Evolutionary conservation across 2,888 invertebrate genomes (phyloP).

Genomic region (Leucania comma): DNA sequence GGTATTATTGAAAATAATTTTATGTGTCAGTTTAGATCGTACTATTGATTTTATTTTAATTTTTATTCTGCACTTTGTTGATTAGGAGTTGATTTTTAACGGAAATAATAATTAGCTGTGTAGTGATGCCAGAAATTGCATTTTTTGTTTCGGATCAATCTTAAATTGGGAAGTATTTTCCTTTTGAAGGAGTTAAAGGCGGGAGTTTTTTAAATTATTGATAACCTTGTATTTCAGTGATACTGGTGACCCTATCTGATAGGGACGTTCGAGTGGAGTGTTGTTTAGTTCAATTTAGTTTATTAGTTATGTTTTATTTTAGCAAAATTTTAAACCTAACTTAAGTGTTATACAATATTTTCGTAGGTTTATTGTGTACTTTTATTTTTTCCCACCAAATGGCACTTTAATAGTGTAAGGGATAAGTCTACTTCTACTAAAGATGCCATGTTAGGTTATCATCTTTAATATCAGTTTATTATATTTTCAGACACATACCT

Average conservation of each 20-base stretch:
- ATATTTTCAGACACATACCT: constrained; percentile 72
- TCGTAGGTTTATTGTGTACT: constrained; percentile 87
- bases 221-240: constrained; percentile 87
- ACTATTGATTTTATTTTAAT: constrained; percentile 90
- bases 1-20: constrained; percentile 90
- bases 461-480: constrained; percentile 79
- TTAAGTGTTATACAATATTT: constrained; percentile 90
- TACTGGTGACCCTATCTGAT: constrained; percentile 87
- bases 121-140: constrained; percentile 88
- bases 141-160: constrained; percentile 84
- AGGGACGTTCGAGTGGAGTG: constrained; percentile 85
- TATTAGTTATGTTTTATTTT: constrained; percentile 91
- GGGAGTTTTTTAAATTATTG: constrained; percentile 83
- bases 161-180: constrained; percentile 76
- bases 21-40: constrained; percentile 88
- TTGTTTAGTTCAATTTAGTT: constrained; percentile 91
- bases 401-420: constrained; percentile 80
- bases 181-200: constrained; percentile 80
- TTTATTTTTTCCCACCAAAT: constrained; percentile 90
- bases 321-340: constrained; percentile 90
- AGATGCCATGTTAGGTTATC: constrained; percentile 86
- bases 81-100: constrained; percentile 88
- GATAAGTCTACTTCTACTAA: constrained; percentile 69
- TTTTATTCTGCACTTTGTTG: constrained; percentile 89
- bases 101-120: constrained; percentile 82